Evolutionary conservation across 2,113 vertebrate genomes (phyloP).

Genomic region (Cebidichthys violaceus): DNA sequence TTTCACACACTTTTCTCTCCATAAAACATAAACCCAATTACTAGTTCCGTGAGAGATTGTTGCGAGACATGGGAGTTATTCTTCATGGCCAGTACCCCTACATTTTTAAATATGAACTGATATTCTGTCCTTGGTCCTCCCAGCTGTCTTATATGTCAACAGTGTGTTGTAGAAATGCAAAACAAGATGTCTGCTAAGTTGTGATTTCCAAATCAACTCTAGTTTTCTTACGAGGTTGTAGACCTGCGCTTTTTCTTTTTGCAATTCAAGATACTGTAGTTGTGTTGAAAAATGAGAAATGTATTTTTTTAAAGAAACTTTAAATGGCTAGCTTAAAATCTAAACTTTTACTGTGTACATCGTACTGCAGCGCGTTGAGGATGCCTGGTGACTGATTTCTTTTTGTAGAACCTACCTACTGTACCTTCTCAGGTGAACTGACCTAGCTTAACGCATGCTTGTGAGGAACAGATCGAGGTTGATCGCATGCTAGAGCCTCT

Average conservation of each 20-base stretch:
- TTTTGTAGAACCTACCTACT: slow-evolving; percentile 73
- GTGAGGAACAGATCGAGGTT: slow-evolving; percentile 64
- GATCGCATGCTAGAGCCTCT: slow-evolving; percentile 77
- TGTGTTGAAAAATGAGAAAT: slow-evolving; percentile 50
- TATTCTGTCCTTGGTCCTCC: background rate
- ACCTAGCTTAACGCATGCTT: slow-evolving; percentile 76
- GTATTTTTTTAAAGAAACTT: slow-evolving; percentile 73
- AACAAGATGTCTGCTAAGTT: slow-evolving; percentile 39
- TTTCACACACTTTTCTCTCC: background rate
- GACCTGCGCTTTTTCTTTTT: slow-evolving; percentile 50
- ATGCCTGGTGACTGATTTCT: slow-evolving; percentile 52
- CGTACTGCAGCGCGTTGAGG: slow-evolving; percentile 48
- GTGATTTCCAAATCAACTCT: slow-evolving; percentile 51
- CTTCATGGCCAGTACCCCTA: slow-evolving; percentile 28
- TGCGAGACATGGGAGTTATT: background rate
- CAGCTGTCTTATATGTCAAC: slow-evolving; percentile 36
- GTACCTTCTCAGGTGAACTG: slow-evolving; percentile 84
- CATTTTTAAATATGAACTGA: background rate
- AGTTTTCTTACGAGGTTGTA: slow-evolving; percentile 58
- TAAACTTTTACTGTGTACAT: slow-evolving; percentile 50
- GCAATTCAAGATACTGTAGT: slow-evolving; percentile 57
- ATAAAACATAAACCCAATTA: slow-evolving; percentile 2
- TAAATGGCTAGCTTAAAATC: slow-evolving; percentile 49
- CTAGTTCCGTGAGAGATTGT: background rate
- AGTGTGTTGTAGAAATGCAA: slow-evolving; percentile 28